These are phyloP conservation scores for Reticulitermes speratus DNA, from an alignment of 1,140 invertebrate species.

Conservation along the genomic window DNA sequence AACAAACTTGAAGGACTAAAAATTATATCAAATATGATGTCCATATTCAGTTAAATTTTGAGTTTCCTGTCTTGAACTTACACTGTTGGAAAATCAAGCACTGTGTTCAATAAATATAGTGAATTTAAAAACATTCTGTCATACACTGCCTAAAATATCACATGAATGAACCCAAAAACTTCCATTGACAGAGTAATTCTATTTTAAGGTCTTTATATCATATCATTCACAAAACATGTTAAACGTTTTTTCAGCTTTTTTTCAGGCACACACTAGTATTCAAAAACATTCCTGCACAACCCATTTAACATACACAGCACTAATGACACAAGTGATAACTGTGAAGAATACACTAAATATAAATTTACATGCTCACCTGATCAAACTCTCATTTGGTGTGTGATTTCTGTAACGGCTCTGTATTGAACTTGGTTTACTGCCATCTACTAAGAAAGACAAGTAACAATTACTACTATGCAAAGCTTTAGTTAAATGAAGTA, in stretches of 20 bases:
- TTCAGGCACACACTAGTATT: not conserved
- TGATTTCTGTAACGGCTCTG: slow-evolving; percentile 60
- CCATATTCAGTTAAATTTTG: no score
- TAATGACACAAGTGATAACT: slow-evolving; percentile 15
- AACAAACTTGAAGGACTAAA: not conserved
- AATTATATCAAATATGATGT: no score
- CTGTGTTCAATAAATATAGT: no score
- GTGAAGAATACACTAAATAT: not conserved
- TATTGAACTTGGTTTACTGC: slow-evolving; percentile 53
- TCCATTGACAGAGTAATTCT: no score
- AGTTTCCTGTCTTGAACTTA: no score
- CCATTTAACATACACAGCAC: not conserved
- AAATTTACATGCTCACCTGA: slow-evolving; percentile 55
- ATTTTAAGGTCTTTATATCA: no score
- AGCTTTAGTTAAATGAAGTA: not conserved
- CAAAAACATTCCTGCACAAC: slow-evolving; percentile 21
- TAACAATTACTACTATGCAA: not conserved
- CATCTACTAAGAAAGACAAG: slow-evolving; percentile 51
- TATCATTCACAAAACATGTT: no score
- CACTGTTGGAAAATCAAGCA: no score
- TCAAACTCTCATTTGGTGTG: slow-evolving; percentile 68
- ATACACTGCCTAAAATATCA: no score
- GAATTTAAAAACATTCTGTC: no score
- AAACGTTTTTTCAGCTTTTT: no score
- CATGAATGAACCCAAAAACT: no score